Evolutionary conservation across 2,888 invertebrate species (phyloP), one percentile per base, ranked within the genome.

Genomic region (Mythimna vitellina): DNA sequence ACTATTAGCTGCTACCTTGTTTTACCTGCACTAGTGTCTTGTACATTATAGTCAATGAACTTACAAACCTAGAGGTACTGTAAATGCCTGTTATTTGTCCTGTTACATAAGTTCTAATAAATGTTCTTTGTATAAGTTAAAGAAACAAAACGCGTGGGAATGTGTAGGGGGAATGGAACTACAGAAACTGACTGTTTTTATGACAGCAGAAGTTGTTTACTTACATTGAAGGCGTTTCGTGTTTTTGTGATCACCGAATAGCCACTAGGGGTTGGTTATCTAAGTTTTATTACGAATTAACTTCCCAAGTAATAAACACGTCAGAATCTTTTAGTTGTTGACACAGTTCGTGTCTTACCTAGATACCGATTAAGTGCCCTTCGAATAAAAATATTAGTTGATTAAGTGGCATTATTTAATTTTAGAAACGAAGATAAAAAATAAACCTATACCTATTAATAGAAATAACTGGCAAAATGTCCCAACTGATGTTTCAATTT

Each of bases 161-260:
- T 82, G 72, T 77, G 81, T 75, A 73, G 78, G 73, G 80, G 73
- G 76, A 81, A 84, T 74, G 76, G 70, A 83, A 77, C 82, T 58
- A 81, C 72, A 83, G 76, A 81, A 86, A 86, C 85, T 85, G 86
- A 81, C 89, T 88, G 84, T 89, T 92, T 91, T 91, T 91, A 92
- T 90, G 90, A 90, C 89, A 89, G 87, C 87, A 78, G 85, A 87
- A 87, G 84, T 90, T 89, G 86, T 88, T 91, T 87, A 87, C 87
- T 85, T 82, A 78, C 80, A 80, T 82, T 79, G 71, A 86, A 85
- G 78, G 80, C 73, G 80, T 82, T 88, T 82, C 79, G 84, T 85
- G 83, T 87, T 87, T 86, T 87, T 85, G 84, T 83, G 84, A 86
- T 84, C 84, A 80, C 80, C 68, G 73, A 83, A 84, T 81, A 78